Evolutionary conservation across 2,113 vertebrate species (phyloP).

Genomic region (Meriones unguiculatus): DNA sequence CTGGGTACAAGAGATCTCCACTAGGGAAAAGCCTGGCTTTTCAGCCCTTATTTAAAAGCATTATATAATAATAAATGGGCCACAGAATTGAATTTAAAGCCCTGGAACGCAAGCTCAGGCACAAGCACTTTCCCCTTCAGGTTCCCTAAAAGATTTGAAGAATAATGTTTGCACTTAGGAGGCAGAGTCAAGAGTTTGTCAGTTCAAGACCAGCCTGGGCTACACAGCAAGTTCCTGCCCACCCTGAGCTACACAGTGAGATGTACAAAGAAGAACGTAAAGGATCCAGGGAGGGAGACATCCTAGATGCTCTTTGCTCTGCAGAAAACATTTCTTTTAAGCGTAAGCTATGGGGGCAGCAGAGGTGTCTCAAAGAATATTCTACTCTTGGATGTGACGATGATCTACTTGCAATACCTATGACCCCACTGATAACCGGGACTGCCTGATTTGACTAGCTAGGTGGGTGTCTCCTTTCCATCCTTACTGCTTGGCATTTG

Average conservation of each 20-base stretch:
- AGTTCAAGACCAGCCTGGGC: not conserved
- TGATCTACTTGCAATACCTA: not conserved
- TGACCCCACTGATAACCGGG: not conserved
- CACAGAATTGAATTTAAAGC: not conserved
- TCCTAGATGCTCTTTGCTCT: not conserved
- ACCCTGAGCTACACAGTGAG: not conserved
- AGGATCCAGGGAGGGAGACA: not conserved
- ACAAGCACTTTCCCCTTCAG: not conserved
- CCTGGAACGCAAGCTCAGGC: not conserved
- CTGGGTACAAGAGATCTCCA: not conserved
- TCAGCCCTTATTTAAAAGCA: not conserved
- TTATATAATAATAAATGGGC: not conserved
- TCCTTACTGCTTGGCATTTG: not conserved
- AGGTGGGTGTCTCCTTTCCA: not conserved
- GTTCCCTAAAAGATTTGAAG: constrained; percentile 1
- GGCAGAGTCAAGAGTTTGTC: not conserved
- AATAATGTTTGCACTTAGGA: not conserved
- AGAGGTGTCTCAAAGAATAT: not conserved
- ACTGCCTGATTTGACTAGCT: not conserved
- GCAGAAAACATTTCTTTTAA: not conserved
- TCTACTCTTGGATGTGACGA: not conserved
- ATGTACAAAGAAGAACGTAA: not conserved
- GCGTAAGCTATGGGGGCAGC: not conserved
- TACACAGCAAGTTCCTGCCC: not conserved
- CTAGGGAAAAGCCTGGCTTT: not conserved